Evolutionary conservation across 2,797 vertebrate species (phyloP), one percentile per base, ranked within the genome.

Genomic region (Menidia menidia): DNA sequence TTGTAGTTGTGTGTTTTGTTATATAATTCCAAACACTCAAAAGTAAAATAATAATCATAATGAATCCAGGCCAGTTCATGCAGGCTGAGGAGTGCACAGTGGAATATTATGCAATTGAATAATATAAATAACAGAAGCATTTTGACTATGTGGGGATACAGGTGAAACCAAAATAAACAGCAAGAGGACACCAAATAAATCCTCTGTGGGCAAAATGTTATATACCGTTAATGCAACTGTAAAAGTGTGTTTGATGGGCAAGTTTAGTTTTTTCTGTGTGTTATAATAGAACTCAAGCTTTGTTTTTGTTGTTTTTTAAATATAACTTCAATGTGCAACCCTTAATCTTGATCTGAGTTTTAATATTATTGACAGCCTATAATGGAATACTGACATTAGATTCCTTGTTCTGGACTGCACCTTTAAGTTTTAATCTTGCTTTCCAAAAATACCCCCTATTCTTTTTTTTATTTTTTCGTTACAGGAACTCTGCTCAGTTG

Each of bases 51-150:
- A 78, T 25, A 71, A 78, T 60, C 3, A 74, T 60, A 71, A 77
- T 70, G 73, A 86, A 85, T 70, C 54, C 64, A 79, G 77, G 73
- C 82, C 32, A 82, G 73, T 80, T 75, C 88, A 89, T 90, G 85
- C 84, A 92, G 73, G 73, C 64, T 77, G 84, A 68, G 77, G 69
- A 81, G 72, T 71, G 80, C 78, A 90, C 77, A 82, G 31, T 60
- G 78, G 64, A 86, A 71, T 80, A 87, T 78, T 83, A 83, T 86
- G 84, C 74, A 85, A 83, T 81, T 86, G 72, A 78, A 71, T 82
- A 87, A 78, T 66, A 82, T 79, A 67, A 83, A 86, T 73, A 87
- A 84, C 77, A 86, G 57, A 89, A 89, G 71, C 73, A 74, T 72
- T 15, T 53, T 86, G 85, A 68, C 69, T 87, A 85, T 50, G 79